Base-by-base conservation (phyloP, 2,797 vertebrate genomes). In the Prunella strophiata region DNA sequence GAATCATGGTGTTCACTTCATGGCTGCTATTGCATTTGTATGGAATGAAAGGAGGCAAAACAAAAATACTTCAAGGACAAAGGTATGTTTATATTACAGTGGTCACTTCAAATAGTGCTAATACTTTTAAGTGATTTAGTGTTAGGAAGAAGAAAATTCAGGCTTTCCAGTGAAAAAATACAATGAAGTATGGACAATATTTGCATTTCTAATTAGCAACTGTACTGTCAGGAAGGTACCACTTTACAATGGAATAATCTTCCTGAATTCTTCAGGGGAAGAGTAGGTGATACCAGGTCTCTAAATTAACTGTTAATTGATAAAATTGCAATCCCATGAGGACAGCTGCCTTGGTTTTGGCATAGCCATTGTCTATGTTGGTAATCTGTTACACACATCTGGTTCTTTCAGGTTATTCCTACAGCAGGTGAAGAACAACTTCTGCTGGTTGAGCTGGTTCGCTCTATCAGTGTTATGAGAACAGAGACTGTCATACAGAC, bases 21-120 rank as follows among this genome's bases (percentile, higher is more conserved):
- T 99, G 99, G 99, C 99, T 93, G 99, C 99, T n/a, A 99, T 99
- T 87, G 99, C 99, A 1, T 99, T 99, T 82, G 99, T 99, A 45
- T 99, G 99, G 99, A 99, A 99, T 95, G 99, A 99, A 97, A 98
- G 99, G 96, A 99, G 98, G 88, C 98, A 98, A 83, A 98, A 98
- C 82, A 99, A 99, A 97, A 97, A 97, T 45, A 90, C 98, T 61
- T 97, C 98, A 51, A 98, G 99, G 95, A 98, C 99, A 96, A 99
- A 99, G 98, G 99, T 99, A 92, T 38, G 81, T 68, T 47, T 93
- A 8, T 84, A 43, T 38, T 52, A 27, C 20, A 29, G 4, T 26
- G 42, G 4, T 70, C 7, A 21, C 11, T 71, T 87, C 23, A 65
- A 59, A 40, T 22, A 36, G 15, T 23, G 48, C 6, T 36, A 32